These are phyloP conservation scores for Iselma pallidipennis DNA, from an alignment of 2,888 invertebrate genomes.

Conservation along the genomic window DNA sequence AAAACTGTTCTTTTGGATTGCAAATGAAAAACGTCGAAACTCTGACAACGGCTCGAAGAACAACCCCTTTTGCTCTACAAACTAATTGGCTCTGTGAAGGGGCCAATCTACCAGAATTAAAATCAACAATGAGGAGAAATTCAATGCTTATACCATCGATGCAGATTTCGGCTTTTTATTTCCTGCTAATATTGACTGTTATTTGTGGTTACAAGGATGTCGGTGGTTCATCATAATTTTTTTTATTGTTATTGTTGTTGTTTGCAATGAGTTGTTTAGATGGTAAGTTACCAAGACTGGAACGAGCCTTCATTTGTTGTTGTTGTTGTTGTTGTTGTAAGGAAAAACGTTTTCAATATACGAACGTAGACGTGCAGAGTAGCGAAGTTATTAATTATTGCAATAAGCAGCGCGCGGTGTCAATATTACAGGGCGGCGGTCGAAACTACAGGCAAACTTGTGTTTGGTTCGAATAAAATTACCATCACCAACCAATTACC, in stretches of 20 bases:
- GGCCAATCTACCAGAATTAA: not conserved
- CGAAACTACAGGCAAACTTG: constrained; percentile 44
- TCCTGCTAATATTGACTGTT: no score
- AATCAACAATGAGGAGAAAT: not conserved
- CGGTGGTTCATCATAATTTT: not conserved
- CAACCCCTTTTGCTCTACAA: not conserved
- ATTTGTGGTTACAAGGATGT: not conserved
- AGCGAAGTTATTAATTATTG: constrained; percentile 31
- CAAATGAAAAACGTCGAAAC: constrained; percentile 33
- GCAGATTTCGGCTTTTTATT: no score
- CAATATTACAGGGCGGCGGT: constrained; percentile 53
- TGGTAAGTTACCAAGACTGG: not conserved
- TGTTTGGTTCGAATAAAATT: constrained; percentile 47
- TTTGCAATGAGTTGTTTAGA: not conserved
- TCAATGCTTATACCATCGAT: no score
- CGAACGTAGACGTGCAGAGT: constrained; percentile 26
- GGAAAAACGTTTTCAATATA: constrained; percentile 29
- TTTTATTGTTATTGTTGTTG: not conserved
- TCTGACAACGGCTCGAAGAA: not conserved
- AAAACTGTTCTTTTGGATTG: constrained; percentile 32
- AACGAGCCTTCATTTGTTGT: not conserved
- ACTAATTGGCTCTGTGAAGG: not conserved
- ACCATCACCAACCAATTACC: constrained; percentile 50
- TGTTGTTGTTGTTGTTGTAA: constrained; percentile 3
- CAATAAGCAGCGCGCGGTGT: constrained; percentile 41